Base-by-base conservation (phyloP, 2,797 vertebrate species). In the Lutra lutra region DNA sequence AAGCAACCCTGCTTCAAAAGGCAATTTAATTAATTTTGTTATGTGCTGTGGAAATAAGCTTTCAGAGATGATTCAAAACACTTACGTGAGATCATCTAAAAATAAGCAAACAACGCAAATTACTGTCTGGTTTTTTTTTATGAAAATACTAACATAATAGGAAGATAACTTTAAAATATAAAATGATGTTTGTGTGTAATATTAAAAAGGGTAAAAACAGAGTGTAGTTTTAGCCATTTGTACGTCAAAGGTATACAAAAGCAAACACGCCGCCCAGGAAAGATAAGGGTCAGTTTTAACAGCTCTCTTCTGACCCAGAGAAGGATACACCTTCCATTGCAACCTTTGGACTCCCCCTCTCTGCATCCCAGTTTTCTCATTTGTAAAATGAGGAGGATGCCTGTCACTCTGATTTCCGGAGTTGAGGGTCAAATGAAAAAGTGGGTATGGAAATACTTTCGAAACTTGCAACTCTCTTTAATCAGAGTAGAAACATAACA, bases 1-100 rank as follows among this genome's bases (percentile, higher is more conserved):
- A 98, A 98, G 82, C 96, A 98, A 95, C 73, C 86, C 97, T 96
- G 95, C 97, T 96, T 98, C 96, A 96, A 98, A 98, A 98, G 98
- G 93, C 94, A 98, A 98, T 98, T 98, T 91, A 98, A 97, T 98
- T 98, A 73, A 96, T 96, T 98, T 97, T 97, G 95, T 97, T 98
- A 96, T 98, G 93, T 89, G 96, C 60, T 95, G 82, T 96, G 97
- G 95, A 98, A 98, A 98, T 86, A 92, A 94, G 95, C 23, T 86
- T 95, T 97, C 97, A 97, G 97, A 96, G 97, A 98, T 98, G 96
- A 97, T 97, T 94, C 93, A 86, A 97, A 97, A 94, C 89, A 86
- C 56, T 91, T 91, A 95, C 1, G 0, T 83, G n/a, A 15, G 68
- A 92, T 86, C 83, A 84, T 95, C 97, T 97, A 98, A 97, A 98